Percentiles rank a stretch among this genome's conserved stretches.
These are phyloP conservation scores for Chelonoidis abingdonii DNA, from an alignment of 2,113 vertebrate species.

Conservation along the genomic window DNA sequence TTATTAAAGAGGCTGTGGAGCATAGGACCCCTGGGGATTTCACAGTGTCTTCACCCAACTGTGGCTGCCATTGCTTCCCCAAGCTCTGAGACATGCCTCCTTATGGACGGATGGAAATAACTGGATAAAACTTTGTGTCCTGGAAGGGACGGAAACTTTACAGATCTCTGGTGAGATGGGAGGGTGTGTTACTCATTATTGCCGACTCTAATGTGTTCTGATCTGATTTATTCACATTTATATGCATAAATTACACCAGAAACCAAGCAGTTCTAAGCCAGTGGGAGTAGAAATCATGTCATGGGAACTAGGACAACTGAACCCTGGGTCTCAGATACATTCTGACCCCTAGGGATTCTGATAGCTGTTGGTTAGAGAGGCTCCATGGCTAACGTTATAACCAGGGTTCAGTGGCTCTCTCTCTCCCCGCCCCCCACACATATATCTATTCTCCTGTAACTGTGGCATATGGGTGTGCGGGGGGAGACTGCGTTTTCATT, in stretches of 20 bases:
- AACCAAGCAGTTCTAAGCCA: not conserved
- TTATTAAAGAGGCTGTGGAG: not conserved
- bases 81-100: not conserved
- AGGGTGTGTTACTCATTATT: not conserved
- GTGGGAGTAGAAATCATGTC: not conserved
- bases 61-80: not conserved
- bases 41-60: rapidly evolving
- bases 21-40: not conserved
- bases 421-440: not conserved
- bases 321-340: not conserved
- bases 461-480: not conserved
- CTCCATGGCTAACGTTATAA: not conserved
- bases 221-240: not conserved
- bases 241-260: not conserved
- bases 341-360: not conserved
- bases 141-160: not conserved
- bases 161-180: not conserved
- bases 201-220: not conserved
- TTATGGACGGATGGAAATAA: not conserved
- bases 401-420: not conserved
- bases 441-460: not conserved
- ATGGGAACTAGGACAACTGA: not conserved
- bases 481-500: not conserved
- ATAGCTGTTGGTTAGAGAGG: not conserved
- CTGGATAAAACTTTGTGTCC: not conserved